Base-by-base conservation (phyloP, 1,140 invertebrate genomes). In the Cydia pomonella region DNA sequence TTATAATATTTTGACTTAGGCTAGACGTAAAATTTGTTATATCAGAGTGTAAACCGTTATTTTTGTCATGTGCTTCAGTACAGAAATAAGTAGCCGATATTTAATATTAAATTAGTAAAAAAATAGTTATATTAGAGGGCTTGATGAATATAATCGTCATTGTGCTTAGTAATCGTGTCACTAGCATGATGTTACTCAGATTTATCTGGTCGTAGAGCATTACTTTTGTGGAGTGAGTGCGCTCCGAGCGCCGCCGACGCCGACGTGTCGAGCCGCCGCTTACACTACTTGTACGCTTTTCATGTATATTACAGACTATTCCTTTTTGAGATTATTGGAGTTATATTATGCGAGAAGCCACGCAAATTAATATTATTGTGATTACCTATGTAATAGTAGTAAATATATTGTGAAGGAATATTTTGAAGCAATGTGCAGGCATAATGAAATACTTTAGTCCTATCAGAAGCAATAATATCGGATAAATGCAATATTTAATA, bases 121-220 rank as follows among this genome's bases (percentile, higher is more conserved):
- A 50, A 83, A 87, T 91, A 91, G 87, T 84, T 90, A 87, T 81
- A 77, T 90, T 89, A 91, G 90, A 84, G 80, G 84, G 91, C 90
- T 93, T 92, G 84, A 91, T 92, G 83, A 90, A 87, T 91, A 86
- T 92, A 90, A 86, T 88, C 83, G 90, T 91, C 89, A 90, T 89
- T 92, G 91, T 93, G 90, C 90, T 91, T 93, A 91, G 90, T 88
- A 85, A 88, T 87, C 82, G 88, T 89, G 81, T 87, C 86, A 85
- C 84, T 89, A 89, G 89, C 87, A 88, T 87, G 87, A 87, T 89
- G 85, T 89, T 87, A 87, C 87, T 88, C 88, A 82, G 85, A 84
- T 83, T 64, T 88, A 81, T 87, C 82, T 85, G 85, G 80, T 88
- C 81, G 77, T 86, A 81, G 79, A 79, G 79, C 79, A 82, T 85